Conservation (phyloP, 2,888 invertebrate species). For the Chaetogeoica ovagalla region DNA sequence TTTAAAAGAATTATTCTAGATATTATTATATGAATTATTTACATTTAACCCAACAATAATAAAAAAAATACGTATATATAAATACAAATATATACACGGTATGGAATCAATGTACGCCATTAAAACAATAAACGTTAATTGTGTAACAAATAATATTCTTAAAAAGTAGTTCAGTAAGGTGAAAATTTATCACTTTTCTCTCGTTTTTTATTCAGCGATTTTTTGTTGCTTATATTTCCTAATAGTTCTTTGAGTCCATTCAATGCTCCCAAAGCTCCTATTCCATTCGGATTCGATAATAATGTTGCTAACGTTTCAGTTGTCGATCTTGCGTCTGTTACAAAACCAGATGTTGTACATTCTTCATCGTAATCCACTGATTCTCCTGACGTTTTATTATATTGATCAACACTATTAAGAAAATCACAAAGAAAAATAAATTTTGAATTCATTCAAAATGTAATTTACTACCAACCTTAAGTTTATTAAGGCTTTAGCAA, state of each 20-base stretch:
- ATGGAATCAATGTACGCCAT: slow-evolving; percentile 17
- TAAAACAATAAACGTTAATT: not conserved
- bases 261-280: slow-evolving; percentile 54
- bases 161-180: slow-evolving; percentile 30
- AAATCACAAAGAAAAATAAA: not conserved
- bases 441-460: not conserved
- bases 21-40: not conserved
- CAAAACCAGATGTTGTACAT: slow-evolving; percentile 20
- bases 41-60: slow-evolving; percentile 17
- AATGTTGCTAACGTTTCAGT: slow-evolving; percentile 48
- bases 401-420: slow-evolving; percentile 41
- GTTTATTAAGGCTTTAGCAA: slow-evolving; percentile 98
- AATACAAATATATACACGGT: not conserved
- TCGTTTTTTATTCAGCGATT: slow-evolving; percentile 35
- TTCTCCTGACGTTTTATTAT: slow-evolving; percentile 48
- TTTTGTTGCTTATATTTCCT: slow-evolving; percentile 45
- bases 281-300: slow-evolving; percentile 42
- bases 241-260: slow-evolving; percentile 48
- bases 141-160: slow-evolving; percentile 1
- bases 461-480: slow-evolving; percentile 76
- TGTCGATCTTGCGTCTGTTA: slow-evolving; percentile 32
- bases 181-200: slow-evolving; percentile 46
- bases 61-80: not conserved
- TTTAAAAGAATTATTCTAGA: not conserved
- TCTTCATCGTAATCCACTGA: slow-evolving; percentile 43